Conservation (phyloP, 2,888 invertebrate species). For the Nomada ruficornis region DNA sequence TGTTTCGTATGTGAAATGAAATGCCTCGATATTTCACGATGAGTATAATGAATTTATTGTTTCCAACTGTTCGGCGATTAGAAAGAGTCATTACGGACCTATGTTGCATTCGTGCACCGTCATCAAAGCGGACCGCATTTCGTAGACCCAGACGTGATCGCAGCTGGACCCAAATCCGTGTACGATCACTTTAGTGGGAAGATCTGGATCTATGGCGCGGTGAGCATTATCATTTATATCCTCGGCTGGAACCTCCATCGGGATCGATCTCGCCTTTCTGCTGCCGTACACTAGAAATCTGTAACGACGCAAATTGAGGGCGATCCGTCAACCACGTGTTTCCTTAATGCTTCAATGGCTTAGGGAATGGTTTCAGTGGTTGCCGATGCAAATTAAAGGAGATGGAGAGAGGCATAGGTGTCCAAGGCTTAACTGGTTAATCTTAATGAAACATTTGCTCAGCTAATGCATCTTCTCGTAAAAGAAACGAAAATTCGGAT, state of each 20-base stretch:
- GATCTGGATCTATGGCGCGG: conserved; percentile 82
- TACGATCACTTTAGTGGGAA: conserved; percentile 92
- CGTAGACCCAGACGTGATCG: conserved; percentile 96
- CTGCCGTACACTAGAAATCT: conserved; percentile 82
- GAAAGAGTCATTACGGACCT: conserved; percentile 68
- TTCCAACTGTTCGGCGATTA: neutral
- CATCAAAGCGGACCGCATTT: conserved; percentile 96
- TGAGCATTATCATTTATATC: conserved; percentile 80
- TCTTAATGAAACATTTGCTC: neutral
- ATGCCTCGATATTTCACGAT: neutral
- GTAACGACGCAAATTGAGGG: neutral
- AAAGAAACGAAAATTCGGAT: neutral
- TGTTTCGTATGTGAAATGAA: neutral
- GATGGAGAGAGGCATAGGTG: too few relatives aligned
- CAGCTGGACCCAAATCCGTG: conserved; percentile 98
- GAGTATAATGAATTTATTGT: neutral
- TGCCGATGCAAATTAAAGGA: neutral
- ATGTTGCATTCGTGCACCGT: conserved; percentile 87
- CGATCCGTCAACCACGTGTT: neutral
- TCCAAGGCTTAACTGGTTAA: neutral
- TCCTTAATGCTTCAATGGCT: too few relatives aligned
- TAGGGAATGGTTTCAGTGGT: too few relatives aligned
- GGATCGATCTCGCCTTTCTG: conserved; percentile 81
- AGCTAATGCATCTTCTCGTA: too few relatives aligned
- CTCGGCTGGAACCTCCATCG: conserved; percentile 82